Evolutionary conservation across 2,888 invertebrate species (phyloP), one percentile per base, ranked within the genome.

Genomic region (Xestia xanthographa): DNA sequence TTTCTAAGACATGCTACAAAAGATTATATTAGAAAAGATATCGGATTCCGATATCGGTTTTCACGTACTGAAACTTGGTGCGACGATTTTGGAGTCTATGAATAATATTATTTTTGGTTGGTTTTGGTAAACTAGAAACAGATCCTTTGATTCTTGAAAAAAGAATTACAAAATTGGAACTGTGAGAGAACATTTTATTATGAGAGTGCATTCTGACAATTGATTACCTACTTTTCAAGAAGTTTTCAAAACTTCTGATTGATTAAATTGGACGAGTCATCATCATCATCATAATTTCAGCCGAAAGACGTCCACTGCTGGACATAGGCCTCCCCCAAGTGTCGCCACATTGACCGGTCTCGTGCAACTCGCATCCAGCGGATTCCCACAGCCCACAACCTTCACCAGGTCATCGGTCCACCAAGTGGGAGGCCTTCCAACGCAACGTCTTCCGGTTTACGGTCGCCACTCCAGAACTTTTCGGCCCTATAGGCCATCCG

Each of bases 1-100:
- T 76, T 76, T 65, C 45, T 34, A 1, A n/a, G 63, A 58, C 58
- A 63, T 75, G 48, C 12, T 56, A 43, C 20, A 34, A 58, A 82
- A 65, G 22, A 82, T 65, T 67, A n/a, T 60, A 60, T 58, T 26
- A 77, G 43, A 53, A 80, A 66, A 29, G 50, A 66, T 1, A 80
- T 72, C 72, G 14, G 50, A 81, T 81, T 38, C 14, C 20, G 58
- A 26, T 43, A 58, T 48, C 29, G 48, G 12, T 58, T 77, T 78
- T 50, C 12, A 4, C 5, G 41, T 20, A 53, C 62, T 62, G 69
- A 60, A 41, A 48, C 14, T 20, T 41, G 9, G 9, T 58, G 14
- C 65, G 26, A 38, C 5, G 17, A 17, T 26, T 76, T 66, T 26
- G 12, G 41, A 26, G 56, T 29, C n/a, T n/a, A 22, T 67, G 26